Evolutionary conservation across 2,797 vertebrate genomes (phyloP), one percentile per base, ranked within the genome.

Genomic region (Echiichthys vipera): DNA sequence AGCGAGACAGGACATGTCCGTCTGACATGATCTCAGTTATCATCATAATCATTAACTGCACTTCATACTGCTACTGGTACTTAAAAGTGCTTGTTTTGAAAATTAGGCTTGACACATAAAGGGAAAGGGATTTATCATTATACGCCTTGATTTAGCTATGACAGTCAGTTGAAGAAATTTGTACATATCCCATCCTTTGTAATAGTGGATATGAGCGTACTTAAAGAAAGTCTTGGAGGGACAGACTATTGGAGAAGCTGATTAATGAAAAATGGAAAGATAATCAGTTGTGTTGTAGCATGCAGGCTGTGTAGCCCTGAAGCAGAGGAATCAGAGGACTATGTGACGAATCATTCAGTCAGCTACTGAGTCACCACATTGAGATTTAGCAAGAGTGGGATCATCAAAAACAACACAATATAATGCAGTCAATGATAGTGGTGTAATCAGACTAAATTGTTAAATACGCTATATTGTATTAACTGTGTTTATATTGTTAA

Each of bases 1-100:
- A 67, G 77, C 77, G 83, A 77, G 80, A 89, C 70, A 74, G 56
- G 68, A 85, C 84, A 80, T 78, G 83, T 70, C 66, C 56, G 69
- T 15, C 65, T 73, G 62, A 63, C 66, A 76, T 62, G 42, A 83
- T 84, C 78, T 78, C 62, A 71, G 58, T 59, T 68, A 30, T 70
- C 50, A 36, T 63, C n/a, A n/a, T 51, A 27, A 59, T 63, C 30
- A 37, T 79, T 56, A 64, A 59, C 46, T 59, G 22, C 24, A 39
- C 49, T 69, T 51, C 58, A 30, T 27, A 22, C 22, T 42, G 25
- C 27, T 58, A 22, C 49, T 53, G 22, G 54, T 54, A 56, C 65
- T 9, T 54, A 0, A 22, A 37, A 68, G 11, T 43, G 22, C 5
- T 34, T 17, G 20, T 57, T 57, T 81, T 57, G 14, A 72, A 58